Base-by-base conservation (phyloP, 2,797 vertebrate genomes). In the Sphaeramia orbicularis region DNA sequence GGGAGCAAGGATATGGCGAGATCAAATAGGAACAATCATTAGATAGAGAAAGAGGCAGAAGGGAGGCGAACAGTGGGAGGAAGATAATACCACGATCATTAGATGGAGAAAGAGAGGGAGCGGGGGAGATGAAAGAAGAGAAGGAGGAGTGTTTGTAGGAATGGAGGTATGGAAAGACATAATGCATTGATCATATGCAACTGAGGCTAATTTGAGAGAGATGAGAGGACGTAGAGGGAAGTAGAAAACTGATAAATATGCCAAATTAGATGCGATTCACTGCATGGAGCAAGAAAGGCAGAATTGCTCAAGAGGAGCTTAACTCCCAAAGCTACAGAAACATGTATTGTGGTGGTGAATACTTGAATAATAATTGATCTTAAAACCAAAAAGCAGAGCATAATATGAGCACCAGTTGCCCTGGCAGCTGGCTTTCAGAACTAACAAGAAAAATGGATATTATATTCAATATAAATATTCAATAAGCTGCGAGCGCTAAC, bases 11-110 rank as follows among this genome's bases (percentile, higher is more conserved):
- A 62, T 67, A 50, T 45, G 30, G 42, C 3, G 15, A 74, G 79
- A 86, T 89, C 69, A 90, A 86, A 84, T 44, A 51, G 70, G 50
- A 84, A 56, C 63, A 58, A 82, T 83, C 71, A 81, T 84, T 86
- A 88, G 48, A 74, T 30, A 49, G 71, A 67, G 54, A 80, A 36
- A 72, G 54, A 66, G 64, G 24, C 62, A 74, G 70, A 41, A 42
- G 71, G 44, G 51, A 60, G 71, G 66, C 51, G 21, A 63, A 71
- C 76, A 77, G 80, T 78, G 48, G 52, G 74, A 76, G 75, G 75
- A 77, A 72, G 53, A 74, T 76, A 58, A 72, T 62, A 76, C 73
- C 35, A 35, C 0, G 15, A 84, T 86, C 65, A 84, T 86, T 74
- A 83, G 55, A 71, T 16, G 24, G 42, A 74, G 4, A 52, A 24